Conservation (phyloP, 1,140 invertebrate species). For the Paracyclopina nana region DNA sequence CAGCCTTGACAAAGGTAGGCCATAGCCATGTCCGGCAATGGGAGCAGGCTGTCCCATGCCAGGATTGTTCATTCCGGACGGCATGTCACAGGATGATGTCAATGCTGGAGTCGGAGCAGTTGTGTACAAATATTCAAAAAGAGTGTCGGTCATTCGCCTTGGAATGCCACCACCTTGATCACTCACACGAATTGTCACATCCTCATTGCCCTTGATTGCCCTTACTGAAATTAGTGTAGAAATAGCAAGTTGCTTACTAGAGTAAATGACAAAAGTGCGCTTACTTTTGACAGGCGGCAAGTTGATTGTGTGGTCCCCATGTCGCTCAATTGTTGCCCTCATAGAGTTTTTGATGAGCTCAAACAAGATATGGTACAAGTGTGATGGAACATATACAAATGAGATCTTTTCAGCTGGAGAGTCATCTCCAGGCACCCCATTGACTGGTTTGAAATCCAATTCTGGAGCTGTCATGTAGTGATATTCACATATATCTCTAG, state of each 20-base stretch:
- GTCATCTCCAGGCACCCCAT: conserved; percentile 18
- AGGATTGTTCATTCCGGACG: conserved; percentile 26
- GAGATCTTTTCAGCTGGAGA: conserved; percentile 35
- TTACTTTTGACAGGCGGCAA: no score
- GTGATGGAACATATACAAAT: conserved; percentile 88
- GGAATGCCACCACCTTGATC: conserved; percentile 83
- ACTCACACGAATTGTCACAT: conserved; percentile 77
- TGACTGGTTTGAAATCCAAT: conserved; percentile 39
- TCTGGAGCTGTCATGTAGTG: conserved; percentile 83
- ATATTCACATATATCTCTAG: conserved; percentile 85
- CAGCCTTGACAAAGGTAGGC: conserved; percentile 79
- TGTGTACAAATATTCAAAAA: conserved; percentile 98
- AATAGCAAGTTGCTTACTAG: no score
- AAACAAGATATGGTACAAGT: conserved; percentile 94
- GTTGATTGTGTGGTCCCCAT: conserved; percentile 36
- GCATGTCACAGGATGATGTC: conserved; percentile 61
- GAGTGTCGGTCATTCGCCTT: conserved; percentile 53
- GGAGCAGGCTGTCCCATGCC: background rate
- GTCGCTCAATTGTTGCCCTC: conserved; percentile 82
- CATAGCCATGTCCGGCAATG: conserved; percentile 57
- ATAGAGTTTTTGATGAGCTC: conserved; percentile 95
- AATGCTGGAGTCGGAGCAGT: conserved; percentile 72
- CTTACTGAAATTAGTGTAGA: conserved; percentile 63
- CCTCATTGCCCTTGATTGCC: conserved; percentile 72
- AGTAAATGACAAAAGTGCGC: no score